Base-by-base conservation (phyloP, 2,113 vertebrate genomes). In the Drymodes brunneopygia region DNA sequence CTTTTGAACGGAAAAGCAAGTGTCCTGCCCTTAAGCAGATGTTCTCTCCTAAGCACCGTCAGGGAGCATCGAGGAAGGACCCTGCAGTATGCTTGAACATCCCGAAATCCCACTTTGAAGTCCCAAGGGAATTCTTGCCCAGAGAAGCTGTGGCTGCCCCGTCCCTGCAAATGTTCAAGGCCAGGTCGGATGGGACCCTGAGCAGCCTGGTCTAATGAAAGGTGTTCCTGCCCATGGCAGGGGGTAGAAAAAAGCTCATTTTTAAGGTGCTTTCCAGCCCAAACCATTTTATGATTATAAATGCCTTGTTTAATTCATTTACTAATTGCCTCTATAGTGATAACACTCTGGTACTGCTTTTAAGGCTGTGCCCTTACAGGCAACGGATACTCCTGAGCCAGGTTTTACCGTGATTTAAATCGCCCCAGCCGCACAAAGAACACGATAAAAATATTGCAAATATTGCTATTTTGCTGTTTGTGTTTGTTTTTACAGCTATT, bases 31-130 rank as follows among this genome's bases (percentile, higher is more conserved):
- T 38, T 38, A 54, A 67, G 18, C 13, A 1, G 14, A 0, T 5
- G 38, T 20, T 65, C 18, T 38, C 5, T 11, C 42, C 5, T 0
- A 0, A 11, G 4, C 44, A 22, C 19, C 12, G 6, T 2, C n/a
- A 14, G 47, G 16, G 65, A 73, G 62, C 50, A 18, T 77, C 5
- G 15, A 16, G 48, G 15, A 36, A 45, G 23, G 38, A 13, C 11
- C 5, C 67, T 56, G 35, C 51, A 2, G 16, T 2, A 0, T 0
- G 53, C 21, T 13, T 6, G 35, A 40, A 16, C 2, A 1, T 5
- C 38, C 29, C 51, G 21, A 42, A 58, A 56, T 11, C 51, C 23
- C 17, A 0, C 33, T 53, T 15, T 1, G 6, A 13, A 29, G 25
- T 13, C 42, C 53, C 44, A 1, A 2, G 2, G n/a, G 20, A 56